Evolutionary conservation across 2,797 vertebrate species (phyloP).

Genomic region (Centroberyx gerrardi): DNA sequence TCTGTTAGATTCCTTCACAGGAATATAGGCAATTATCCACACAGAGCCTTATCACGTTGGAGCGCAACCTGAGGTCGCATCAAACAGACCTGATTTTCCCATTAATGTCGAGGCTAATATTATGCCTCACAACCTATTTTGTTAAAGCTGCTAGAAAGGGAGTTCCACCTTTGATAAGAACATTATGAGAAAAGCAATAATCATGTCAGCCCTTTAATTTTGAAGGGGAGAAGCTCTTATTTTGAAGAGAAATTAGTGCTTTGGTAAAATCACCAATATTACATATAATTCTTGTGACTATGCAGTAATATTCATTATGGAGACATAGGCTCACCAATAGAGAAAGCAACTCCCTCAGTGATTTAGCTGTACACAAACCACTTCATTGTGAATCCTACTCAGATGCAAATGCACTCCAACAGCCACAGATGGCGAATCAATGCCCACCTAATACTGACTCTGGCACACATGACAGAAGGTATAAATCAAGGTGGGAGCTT

Average conservation of each 20-base stretch:
- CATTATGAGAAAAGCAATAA: not conserved
- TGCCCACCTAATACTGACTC: conserved; percentile 53
- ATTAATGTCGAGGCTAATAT: conserved; percentile 2
- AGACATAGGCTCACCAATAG: conserved; percentile 12
- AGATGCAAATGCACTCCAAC: conserved; percentile 60
- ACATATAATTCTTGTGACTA: conserved; percentile 4
- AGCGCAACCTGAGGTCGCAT: conserved; percentile 17
- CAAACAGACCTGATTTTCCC: conserved; percentile 1
- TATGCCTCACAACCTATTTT: not conserved
- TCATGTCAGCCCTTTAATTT: not conserved
- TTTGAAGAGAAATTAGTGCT: conserved; percentile 6
- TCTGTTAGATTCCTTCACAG: conserved; percentile 25
- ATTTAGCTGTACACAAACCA: conserved; percentile 39
- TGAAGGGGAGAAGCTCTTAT: conserved; percentile 6
- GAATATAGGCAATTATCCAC: conserved; percentile 45
- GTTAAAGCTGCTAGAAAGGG: not conserved
- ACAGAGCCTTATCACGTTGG: conserved; percentile 20
- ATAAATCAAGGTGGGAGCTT: conserved; percentile 64
- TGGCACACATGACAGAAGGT: conserved; percentile 59
- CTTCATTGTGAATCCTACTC: conserved; percentile 47
- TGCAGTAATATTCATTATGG: conserved; percentile 9
- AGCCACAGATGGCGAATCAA: conserved; percentile 73
- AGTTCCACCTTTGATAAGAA: conserved; percentile 6
- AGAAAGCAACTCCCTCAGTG: conserved; percentile 23
- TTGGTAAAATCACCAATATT: not conserved